phyloP scores from a whole-genome alignment of 2,113 vertebrate genomes.

The Ibidorhyncha struthersii region DNA sequence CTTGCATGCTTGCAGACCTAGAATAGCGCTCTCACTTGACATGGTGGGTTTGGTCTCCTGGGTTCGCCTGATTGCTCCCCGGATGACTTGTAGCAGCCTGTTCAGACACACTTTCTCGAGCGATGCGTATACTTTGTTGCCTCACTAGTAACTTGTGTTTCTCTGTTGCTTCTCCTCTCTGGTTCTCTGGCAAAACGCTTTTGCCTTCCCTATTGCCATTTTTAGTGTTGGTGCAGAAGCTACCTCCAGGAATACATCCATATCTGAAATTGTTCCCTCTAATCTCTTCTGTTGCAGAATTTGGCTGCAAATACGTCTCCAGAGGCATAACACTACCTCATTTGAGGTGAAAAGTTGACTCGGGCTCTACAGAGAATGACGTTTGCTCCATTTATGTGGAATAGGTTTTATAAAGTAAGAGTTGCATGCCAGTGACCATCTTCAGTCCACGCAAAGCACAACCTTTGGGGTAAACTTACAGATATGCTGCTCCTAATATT shows the following conservation, averaged over 20 bases:
- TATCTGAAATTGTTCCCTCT: not conserved
- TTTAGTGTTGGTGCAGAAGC: not conserved
- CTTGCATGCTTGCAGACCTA: not conserved
- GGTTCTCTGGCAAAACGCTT: not conserved
- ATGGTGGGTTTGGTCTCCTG: not conserved
- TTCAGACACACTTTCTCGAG: not conserved
- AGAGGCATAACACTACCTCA: not conserved
- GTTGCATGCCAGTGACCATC: not conserved
- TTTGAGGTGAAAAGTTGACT: not conserved
- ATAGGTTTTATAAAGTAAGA: not conserved
- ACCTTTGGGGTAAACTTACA: not conserved
- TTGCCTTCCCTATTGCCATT: not conserved
- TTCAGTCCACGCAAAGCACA: not conserved
- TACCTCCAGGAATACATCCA: not conserved
- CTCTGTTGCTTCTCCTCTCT: not conserved
- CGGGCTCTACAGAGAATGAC: not conserved
- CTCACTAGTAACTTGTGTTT: not conserved
- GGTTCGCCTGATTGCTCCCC: not conserved
- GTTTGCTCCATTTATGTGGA: not conserved
- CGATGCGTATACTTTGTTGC: not conserved
- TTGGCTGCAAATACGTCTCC: not conserved
- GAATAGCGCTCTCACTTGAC: fast-evolving
- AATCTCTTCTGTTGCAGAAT: not conserved
- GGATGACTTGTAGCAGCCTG: not conserved
- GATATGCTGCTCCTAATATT: not conserved